Evolutionary conservation across 2,113 vertebrate species (phyloP).

Genomic region (Tachuris rubrigastra): DNA sequence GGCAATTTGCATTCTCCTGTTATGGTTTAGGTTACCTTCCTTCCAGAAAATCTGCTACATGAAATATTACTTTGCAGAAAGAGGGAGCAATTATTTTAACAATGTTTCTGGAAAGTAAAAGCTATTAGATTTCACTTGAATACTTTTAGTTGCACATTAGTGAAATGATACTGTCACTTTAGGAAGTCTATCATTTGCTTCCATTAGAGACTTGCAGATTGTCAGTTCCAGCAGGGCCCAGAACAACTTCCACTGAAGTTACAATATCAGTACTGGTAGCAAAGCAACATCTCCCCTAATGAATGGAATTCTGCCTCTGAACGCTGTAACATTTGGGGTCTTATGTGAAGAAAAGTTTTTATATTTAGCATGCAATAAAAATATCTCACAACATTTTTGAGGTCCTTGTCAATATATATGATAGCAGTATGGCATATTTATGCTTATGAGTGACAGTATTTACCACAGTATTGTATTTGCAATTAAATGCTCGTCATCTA

Average conservation of each 20-base stretch:
- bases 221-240: background rate
- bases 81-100: constrained; percentile 65
- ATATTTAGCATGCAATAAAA: background rate
- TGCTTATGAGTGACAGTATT: background rate
- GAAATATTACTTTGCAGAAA: constrained; percentile 46
- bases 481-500: background rate
- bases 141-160: constrained; percentile 59
- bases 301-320: background rate
- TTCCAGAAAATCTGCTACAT: constrained; percentile 2
- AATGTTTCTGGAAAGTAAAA: constrained; percentile 47
- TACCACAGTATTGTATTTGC: background rate
- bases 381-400: background rate
- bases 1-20: background rate
- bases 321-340: background rate
- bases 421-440: background rate
- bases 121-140: constrained; percentile 62
- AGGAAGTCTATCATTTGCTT: constrained; percentile 62
- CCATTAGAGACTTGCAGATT: constrained; percentile 25
- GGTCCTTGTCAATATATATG: background rate
- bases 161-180: constrained; percentile 35
- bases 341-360: background rate
- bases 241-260: background rate
- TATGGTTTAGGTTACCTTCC: constrained; percentile 28
- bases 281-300: background rate
- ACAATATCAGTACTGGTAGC: background rate